Percentiles rank a stretch among this genome's conserved stretches.
These are phyloP conservation scores for Diplodus puntazzo DNA, from an alignment of 2,797 vertebrate species.

Conservation along the genomic window DNA sequence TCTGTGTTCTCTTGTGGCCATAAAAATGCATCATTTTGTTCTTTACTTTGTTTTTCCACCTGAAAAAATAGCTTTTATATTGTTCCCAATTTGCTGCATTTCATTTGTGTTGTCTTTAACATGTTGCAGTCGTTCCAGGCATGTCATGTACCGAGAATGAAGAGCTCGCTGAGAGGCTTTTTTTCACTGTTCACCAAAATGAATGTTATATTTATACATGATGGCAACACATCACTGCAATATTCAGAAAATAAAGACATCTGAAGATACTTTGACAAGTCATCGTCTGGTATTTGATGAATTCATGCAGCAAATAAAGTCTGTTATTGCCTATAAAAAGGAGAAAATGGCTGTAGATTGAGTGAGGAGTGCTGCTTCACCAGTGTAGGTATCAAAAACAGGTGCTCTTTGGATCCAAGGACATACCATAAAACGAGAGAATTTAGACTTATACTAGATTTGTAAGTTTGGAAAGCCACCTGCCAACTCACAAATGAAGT, in stretches of 20 bases:
- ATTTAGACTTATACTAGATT: no score
- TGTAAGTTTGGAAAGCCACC: no score
- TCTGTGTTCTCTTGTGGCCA: constrained; percentile 64
- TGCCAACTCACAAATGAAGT: no score
- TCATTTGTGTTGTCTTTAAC: constrained; percentile 34
- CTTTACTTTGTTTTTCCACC: constrained; percentile 28
- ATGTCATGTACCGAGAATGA: constrained; percentile 36
- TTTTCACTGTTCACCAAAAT: constrained; percentile 31
- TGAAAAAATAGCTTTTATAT: constrained; percentile 59
- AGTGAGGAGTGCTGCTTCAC: no score
- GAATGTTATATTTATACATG: constrained; percentile 56
- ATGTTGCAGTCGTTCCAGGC: constrained; percentile 16
- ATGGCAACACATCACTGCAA: constrained; percentile 34
- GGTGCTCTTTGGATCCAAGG: no score
- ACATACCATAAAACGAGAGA: no score
- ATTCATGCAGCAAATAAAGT: not conserved
- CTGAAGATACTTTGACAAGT: constrained; percentile 22
- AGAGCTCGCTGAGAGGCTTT: constrained; percentile 3
- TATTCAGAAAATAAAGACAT: constrained; percentile 67
- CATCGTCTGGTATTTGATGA: not conserved
- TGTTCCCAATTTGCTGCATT: constrained; percentile 35
- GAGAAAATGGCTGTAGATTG: no score
- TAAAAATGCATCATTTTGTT: constrained; percentile 42
- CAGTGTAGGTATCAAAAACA: no score
- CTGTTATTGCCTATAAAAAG: not conserved